Percentiles rank a stretch among this genome's conserved stretches.
phyloP scores from a whole-genome alignment of 2,888 invertebrate genomes.

The Dendrolimus houi region DNA sequence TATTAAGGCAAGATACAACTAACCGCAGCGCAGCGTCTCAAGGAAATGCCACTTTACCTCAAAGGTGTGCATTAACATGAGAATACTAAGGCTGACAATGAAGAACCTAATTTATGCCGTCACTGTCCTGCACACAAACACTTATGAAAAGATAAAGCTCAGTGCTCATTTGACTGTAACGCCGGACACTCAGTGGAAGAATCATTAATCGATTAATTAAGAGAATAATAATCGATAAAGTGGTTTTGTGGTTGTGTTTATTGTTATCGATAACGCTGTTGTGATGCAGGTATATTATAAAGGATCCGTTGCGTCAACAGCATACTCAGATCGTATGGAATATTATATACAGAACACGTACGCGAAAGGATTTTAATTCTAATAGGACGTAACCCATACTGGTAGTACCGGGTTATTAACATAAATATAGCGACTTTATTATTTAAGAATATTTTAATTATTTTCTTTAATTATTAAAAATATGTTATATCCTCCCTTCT shows the following conservation, averaged over 20 bases:
- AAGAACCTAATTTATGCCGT: conserved; percentile 39
- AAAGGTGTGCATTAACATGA: conserved; percentile 39
- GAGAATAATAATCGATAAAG: background rate
- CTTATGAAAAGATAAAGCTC: conserved; percentile 12
- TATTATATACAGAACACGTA: background rate
- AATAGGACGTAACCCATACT: background rate
- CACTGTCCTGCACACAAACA: conserved; percentile 18
- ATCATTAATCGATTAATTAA: background rate
- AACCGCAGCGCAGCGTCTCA: conserved; percentile 10
- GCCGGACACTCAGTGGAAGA: background rate
- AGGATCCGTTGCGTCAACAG: too few relatives aligned
- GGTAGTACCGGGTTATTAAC: too few relatives aligned
- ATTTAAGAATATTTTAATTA: too few relatives aligned
- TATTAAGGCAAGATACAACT: conserved; percentile 4
- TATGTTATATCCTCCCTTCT: too few relatives aligned
- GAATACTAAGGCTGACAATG: conserved; percentile 31
- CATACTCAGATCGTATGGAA: background rate
- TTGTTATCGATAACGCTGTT: background rate
- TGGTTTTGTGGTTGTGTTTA: background rate
- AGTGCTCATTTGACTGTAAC: conserved; percentile 9
- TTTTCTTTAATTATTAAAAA: too few relatives aligned
- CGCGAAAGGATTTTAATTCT: background rate
- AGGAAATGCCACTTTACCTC: conserved; percentile 41
- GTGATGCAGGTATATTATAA: background rate
- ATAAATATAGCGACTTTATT: too few relatives aligned